phyloP scores from a whole-genome alignment of 1,140 invertebrate genomes.

The Mactra quadrangularis region DNA sequence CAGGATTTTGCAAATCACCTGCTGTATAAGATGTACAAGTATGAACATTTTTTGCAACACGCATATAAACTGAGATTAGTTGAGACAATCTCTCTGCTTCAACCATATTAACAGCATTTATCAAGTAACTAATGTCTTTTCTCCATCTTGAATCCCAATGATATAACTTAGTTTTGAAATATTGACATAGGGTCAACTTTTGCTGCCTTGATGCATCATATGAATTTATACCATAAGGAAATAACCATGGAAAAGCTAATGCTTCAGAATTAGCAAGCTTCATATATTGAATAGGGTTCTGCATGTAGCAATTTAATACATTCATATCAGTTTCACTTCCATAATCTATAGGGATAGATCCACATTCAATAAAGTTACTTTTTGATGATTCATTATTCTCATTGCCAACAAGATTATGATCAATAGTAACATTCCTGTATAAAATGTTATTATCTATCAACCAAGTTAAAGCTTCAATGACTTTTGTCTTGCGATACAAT shows the following conservation, averaged over 20 bases:
- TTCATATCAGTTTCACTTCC: too few species aligned
- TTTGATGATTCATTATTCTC: too few species aligned
- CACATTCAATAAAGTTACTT: too few species aligned
- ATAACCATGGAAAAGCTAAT: conserved; percentile 44
- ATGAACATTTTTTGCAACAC: conserved; percentile 9
- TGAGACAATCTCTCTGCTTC: conserved; percentile 5
- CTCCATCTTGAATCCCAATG: conserved; percentile 26
- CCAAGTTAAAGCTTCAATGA: too few species aligned
- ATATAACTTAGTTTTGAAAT: conserved; percentile 17
- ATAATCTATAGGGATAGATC: too few species aligned
- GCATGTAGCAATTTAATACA: too few species aligned
- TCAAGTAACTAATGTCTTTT: conserved; percentile 37
- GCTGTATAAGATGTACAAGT: background rate
- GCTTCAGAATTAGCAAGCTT: conserved; percentile 6
- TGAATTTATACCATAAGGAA: conserved; percentile 29
- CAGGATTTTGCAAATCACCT: background rate
- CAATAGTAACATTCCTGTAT: too few species aligned
- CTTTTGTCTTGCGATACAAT: too few species aligned
- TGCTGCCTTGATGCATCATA: background rate
- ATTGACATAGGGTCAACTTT: background rate
- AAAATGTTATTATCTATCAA: too few species aligned
- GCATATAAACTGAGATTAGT: conserved; percentile 31
- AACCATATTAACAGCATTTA: conserved; percentile 4
- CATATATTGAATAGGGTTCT: too few species aligned
- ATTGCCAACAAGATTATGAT: too few species aligned